phyloP scores from a whole-genome alignment of 2,797 vertebrate genomes.

The Clarias fuscus region DNA sequence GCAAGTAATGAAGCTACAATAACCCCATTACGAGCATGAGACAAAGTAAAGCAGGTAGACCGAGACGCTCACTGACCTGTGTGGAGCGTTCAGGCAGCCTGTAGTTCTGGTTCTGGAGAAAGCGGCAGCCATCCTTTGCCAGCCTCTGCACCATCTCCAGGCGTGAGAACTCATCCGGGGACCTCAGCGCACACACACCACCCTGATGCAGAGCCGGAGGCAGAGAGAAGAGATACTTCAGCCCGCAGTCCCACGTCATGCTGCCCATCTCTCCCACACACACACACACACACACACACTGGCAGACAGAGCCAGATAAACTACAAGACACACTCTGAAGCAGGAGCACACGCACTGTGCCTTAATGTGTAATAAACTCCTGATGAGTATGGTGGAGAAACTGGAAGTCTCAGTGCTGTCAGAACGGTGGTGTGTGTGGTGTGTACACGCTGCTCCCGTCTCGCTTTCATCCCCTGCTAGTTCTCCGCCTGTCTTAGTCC shows the following conservation, averaged over 20 bases:
- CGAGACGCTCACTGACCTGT: constrained; percentile 63
- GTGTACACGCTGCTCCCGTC: constrained; percentile 5
- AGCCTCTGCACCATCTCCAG: constrained; percentile 92
- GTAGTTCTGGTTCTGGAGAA: constrained; percentile 88
- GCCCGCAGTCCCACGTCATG: constrained; percentile 95
- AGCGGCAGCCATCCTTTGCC: constrained; percentile 87
- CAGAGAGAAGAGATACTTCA: constrained; percentile 92
- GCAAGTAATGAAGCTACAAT: not conserved
- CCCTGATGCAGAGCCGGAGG: constrained; percentile 90
- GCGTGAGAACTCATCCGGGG: constrained; percentile 85
- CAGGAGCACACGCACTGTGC: constrained; percentile 21
- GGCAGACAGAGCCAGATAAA: not conserved
- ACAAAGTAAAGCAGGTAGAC: not conserved
- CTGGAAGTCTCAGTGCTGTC: constrained; percentile 13
- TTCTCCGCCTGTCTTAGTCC: constrained; percentile 33
- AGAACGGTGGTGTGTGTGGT: constrained; percentile 12
- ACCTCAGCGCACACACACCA: constrained; percentile 84
- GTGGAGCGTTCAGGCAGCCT: constrained; percentile 78
- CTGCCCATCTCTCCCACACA: constrained; percentile 40
- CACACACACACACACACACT: constrained; percentile 10
- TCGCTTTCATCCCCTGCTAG: constrained; percentile 57
- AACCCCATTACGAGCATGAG: not conserved
- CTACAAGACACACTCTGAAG: not conserved
- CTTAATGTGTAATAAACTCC: constrained; percentile 37
- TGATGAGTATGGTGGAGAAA: constrained; percentile 20